These are phyloP conservation scores for Peucedramus taeniatus DNA, from an alignment of 2,113 vertebrate genomes.

Conservation along the genomic window DNA sequence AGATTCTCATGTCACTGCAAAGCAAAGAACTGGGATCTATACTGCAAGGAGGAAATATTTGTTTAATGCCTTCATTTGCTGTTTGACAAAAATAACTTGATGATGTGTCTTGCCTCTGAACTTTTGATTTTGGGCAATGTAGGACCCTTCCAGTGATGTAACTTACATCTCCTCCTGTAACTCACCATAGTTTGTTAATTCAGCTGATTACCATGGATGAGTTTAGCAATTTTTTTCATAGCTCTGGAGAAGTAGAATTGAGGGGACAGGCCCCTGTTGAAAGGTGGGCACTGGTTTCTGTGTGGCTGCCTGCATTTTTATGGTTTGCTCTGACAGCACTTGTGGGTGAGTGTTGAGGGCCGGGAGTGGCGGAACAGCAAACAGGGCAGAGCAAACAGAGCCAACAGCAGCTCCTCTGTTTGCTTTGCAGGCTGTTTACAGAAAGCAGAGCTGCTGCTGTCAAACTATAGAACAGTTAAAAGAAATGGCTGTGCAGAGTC, in stretches of 20 bases:
- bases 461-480: neutral
- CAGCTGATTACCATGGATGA: neutral
- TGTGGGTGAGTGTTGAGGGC: conserved; percentile 58
- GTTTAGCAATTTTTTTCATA: neutral
- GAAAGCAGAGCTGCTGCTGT: neutral
- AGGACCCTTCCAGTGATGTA: neutral
- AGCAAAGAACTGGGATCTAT: neutral
- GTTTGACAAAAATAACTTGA: neutral
- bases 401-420: neutral
- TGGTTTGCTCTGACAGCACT: neutral
- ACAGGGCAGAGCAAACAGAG: conserved; percentile 75
- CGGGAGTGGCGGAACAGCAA: conserved; percentile 67
- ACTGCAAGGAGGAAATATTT: neutral
- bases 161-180: neutral
- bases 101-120: neutral
- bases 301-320: neutral
- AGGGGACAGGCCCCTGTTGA: neutral
- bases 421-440: conserved; percentile 18
- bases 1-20: neutral
- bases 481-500: neutral
- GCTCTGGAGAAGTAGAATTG: neutral
- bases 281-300: neutral
- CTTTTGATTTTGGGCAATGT: neutral
- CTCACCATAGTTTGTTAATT: neutral
- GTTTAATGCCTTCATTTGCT: neutral